A percentile compares a stretch with the other conserved stretches of the same genome.
These are phyloP conservation scores for Incurvaria masculella DNA, from an alignment of 2,888 invertebrate genomes.

Conservation along the genomic window DNA sequence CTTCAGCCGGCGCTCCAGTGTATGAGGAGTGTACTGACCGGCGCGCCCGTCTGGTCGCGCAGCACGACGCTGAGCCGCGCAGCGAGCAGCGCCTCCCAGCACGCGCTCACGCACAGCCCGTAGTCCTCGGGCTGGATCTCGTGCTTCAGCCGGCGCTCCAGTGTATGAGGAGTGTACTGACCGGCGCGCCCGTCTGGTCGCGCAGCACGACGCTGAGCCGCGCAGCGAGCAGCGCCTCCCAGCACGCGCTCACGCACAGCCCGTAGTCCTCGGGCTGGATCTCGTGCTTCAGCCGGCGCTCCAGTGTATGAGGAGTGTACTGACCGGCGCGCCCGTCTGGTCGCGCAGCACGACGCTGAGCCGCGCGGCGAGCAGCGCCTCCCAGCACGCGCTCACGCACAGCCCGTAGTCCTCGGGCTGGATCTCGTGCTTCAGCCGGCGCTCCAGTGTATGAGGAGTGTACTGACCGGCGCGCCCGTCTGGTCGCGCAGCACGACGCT, in stretches of 20 bases:
- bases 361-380: constrained; percentile 62
- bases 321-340: no score
- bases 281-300: constrained; percentile 71
- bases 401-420: constrained; percentile 65
- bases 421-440: constrained; percentile 70
- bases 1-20: constrained; percentile 75
- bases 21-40: no score
- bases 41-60: no score
- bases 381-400: constrained; percentile 69
- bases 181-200: no score
- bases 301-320: no score
- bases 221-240: constrained; percentile 66
- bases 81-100: constrained; percentile 68
- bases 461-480: no score
- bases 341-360: no score
- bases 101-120: constrained; percentile 60
- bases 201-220: constrained; percentile 76
- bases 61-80: constrained; percentile 74
- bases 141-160: constrained; percentile 75
- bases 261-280: constrained; percentile 67
- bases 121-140: constrained; percentile 68
- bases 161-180: no score
- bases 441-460: no score
- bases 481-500: no score
- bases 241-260: constrained; percentile 64